These are phyloP conservation scores for Polylopha cassiicola DNA, from an alignment of 2,888 invertebrate genomes.

Conservation along the genomic window DNA sequence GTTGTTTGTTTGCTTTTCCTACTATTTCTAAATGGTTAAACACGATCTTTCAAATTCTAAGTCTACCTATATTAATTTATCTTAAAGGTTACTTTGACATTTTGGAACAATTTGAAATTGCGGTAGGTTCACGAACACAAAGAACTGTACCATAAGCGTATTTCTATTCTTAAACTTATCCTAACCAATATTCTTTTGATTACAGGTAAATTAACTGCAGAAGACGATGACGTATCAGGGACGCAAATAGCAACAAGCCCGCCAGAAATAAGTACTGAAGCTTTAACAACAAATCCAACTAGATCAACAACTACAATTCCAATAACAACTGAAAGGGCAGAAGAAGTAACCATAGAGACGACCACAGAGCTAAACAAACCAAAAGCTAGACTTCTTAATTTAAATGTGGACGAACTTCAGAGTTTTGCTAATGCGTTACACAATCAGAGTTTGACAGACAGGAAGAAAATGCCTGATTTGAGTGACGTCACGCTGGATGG, in stretches of 20 bases:
- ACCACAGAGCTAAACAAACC: constrained; percentile 41
- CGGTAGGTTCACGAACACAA: no score
- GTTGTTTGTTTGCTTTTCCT: not conserved
- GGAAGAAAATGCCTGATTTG: constrained; percentile 75
- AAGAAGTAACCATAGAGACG: constrained; percentile 32
- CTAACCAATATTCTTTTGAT: constrained; percentile 25
- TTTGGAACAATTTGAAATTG: no score
- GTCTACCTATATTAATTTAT: no score
- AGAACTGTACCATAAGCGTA: no score
- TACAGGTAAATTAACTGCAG: constrained; percentile 58
- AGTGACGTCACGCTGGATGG: constrained; percentile 87
- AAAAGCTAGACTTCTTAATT: constrained; percentile 53
- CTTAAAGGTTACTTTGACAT: no score
- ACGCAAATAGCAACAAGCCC: constrained; percentile 27
- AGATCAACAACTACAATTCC: constrained; percentile 31
- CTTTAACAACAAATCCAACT: constrained; percentile 25
- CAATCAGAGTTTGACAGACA: constrained; percentile 48
- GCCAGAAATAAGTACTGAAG: constrained; percentile 20
- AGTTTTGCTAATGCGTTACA: constrained; percentile 63
- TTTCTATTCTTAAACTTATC: not conserved
- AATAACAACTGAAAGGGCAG: constrained; percentile 31
- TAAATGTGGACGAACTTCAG: constrained; percentile 65
- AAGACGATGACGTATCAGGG: constrained; percentile 48
- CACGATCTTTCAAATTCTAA: no score
- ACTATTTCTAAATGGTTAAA: not conserved